phyloP scores from a whole-genome alignment of 2,797 vertebrate species.

The Chiloscyllium punctatum region DNA sequence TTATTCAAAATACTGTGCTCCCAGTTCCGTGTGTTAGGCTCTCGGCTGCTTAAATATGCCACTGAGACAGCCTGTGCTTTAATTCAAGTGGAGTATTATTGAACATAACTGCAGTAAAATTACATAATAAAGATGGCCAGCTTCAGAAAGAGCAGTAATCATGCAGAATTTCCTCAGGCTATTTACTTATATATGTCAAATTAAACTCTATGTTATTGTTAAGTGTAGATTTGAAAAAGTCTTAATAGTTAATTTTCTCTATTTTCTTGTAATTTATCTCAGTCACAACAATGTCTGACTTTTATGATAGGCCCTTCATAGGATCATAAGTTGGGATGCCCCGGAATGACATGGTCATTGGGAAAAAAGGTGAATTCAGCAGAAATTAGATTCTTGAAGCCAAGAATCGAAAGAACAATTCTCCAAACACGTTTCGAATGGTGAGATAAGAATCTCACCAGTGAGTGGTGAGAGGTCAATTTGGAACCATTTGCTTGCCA shows the following conservation, averaged over 20 bases:
- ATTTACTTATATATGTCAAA: not conserved
- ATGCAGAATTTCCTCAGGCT: not conserved
- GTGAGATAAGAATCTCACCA: no score
- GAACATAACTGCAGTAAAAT: not conserved
- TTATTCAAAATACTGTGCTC: not conserved
- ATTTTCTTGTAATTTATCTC: not conserved
- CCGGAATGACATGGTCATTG: no score
- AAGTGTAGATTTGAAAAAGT: not conserved
- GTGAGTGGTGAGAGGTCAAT: no score
- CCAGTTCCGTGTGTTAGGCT: not conserved
- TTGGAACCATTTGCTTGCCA: no score
- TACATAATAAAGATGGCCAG: not conserved
- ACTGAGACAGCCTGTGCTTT: not conserved
- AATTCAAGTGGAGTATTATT: not conserved
- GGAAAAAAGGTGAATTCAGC: no score
- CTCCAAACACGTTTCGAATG: no score
- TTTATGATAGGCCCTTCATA: not conserved
- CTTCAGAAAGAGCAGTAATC: not conserved
- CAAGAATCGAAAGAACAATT: no score
- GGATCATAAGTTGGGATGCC: no score
- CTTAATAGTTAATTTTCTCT: not conserved
- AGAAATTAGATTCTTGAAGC: no score
- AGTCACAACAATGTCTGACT: not conserved
- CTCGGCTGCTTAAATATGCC: not conserved
- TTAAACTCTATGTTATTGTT: not conserved